Base-by-base conservation (phyloP, 2,797 vertebrate genomes). In the Fistularia tabacaria region DNA sequence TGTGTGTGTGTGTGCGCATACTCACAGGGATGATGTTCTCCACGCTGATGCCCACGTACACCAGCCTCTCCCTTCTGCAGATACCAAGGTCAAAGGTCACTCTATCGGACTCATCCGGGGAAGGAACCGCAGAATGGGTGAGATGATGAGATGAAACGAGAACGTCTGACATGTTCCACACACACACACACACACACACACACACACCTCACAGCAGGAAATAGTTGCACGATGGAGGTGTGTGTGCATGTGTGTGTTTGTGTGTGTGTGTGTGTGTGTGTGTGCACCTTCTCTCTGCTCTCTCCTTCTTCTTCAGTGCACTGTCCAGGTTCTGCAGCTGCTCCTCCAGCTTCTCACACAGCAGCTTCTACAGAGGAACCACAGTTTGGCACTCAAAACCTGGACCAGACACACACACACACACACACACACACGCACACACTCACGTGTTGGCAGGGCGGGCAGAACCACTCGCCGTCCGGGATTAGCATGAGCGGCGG, bases 381-480 rank as follows among this genome's bases (percentile, higher is more conserved):
- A 7, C 1, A 51, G 12, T 45, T 65, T 42, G 36, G 38, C 9
- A 36, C 9, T 3, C 25, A 62, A 54, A 37, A 53, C 14, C 39
- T 51, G 14, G 41, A 40, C 1, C 39, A 13, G 14, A 10, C 38
- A 6, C n/a, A 40, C 14, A 6, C 12, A 49, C n/a, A 49, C 10
- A n/a, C 7, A 45, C 14, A 12, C 11, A 13, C 9, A 45, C 43
- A 45, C 25, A 25, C 25, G 5, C 25, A 25, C 25, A 25, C 38
- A 49, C 87, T 41, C 91, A 99, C 97, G 9, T 99, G 97, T 71
- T 99, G 96, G 80, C 97, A 99, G 38, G 95, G 95, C 0, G 97
- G 97, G 74, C 97, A 99, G 88, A 97, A 99, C 97, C 97, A 99
- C 69, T 99, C 93, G 85, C 97, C 97, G 0, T 98, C 96, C 0